A percentile compares a stretch with the other conserved stretches of the same genome.
Conservation (phyloP, 1,140 invertebrate genomes). For the Eurytemora carolleeae region DNA sequence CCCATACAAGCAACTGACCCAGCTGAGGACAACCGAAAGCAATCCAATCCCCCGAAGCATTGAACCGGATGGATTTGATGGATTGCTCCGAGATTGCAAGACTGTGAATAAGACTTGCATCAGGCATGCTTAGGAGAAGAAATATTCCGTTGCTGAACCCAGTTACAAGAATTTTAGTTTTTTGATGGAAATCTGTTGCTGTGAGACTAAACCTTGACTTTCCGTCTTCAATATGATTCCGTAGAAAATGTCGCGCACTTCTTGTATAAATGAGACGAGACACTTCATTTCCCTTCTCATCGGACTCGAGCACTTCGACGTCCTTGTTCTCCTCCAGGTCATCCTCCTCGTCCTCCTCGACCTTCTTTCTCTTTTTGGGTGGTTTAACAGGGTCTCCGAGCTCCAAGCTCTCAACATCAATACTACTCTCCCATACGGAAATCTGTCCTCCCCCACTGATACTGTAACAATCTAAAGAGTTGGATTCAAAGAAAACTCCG, state of each 20-base stretch:
- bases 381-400: constrained; percentile 35
- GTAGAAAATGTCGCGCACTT: constrained; percentile 42
- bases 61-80: constrained; percentile 59
- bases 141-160: constrained; percentile 64
- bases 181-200: constrained; percentile 53
- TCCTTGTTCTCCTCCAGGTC: constrained; percentile 15
- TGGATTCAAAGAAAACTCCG: constrained; percentile 64
- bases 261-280: neutral
- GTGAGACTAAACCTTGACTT: constrained; percentile 41
- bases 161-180: constrained; percentile 52
- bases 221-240: constrained; percentile 39
- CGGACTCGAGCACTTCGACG: neutral
- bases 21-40: constrained; percentile 52
- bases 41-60: constrained; percentile 80
- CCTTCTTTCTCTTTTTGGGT: constrained; percentile 22
- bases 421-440: constrained; percentile 73
- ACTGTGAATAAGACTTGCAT: constrained; percentile 75
- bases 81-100: constrained; percentile 56
- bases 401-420: too few species aligned
- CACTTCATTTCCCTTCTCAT: neutral
- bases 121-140: constrained; percentile 76
- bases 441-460: constrained; percentile 47
- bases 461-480: constrained; percentile 57
- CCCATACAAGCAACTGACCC: constrained; percentile 87
- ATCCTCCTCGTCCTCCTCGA: constrained; percentile 15